Conservation (phyloP, 2,113 vertebrate genomes). For the Prunella fulvescens region DNA sequence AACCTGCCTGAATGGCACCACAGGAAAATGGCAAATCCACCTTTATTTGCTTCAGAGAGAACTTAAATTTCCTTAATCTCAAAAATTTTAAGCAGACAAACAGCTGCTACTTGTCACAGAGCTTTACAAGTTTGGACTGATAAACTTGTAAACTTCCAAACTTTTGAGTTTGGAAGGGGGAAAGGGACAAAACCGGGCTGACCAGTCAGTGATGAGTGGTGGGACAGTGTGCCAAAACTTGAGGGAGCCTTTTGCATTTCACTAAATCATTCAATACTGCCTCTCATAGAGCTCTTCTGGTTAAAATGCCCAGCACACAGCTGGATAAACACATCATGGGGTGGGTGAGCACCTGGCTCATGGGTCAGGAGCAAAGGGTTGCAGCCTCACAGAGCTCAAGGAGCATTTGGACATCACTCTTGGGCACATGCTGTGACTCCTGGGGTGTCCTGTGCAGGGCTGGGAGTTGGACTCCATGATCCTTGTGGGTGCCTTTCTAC, state of each 20-base stretch:
- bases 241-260: not conserved
- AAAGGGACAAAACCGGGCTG: not conserved
- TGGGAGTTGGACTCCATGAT: not conserved
- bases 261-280: not conserved
- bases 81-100: not conserved
- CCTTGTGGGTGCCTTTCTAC: too few species aligned
- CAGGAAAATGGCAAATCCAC: not conserved
- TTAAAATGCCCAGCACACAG: not conserved
- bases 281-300: not conserved
- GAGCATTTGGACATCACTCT: not conserved
- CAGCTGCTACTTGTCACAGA: not conserved
- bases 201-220: not conserved
- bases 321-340: not conserved
- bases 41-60: not conserved
- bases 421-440: not conserved
- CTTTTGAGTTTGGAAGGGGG: not conserved
- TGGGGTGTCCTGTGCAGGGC: not conserved
- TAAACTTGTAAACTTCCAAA: too few species aligned
- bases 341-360: not conserved
- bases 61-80: not conserved
- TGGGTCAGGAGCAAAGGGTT: accelerated
- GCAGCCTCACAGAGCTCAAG: not conserved
- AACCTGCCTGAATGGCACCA: not conserved
- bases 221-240: not conserved
- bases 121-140: not conserved